Percentiles rank a stretch among this genome's conserved stretches.
Conservation (phyloP, 2,888 invertebrate genomes). For the Villa cingulata region DNA sequence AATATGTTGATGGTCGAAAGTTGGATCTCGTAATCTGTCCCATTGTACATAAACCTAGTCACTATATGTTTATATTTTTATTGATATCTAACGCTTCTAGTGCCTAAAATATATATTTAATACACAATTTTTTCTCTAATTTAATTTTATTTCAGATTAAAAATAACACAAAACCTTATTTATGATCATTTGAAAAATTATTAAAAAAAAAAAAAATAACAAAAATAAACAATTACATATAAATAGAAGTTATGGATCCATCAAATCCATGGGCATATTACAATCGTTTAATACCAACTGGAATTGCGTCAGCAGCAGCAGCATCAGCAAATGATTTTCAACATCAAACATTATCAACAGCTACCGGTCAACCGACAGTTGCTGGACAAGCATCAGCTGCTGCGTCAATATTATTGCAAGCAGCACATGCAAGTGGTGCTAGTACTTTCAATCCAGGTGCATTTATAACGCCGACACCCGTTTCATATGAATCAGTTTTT, state of each 20-base stretch:
- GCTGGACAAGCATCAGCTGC: conserved; percentile 51
- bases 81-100: no score
- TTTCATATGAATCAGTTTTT: conserved; percentile 70
- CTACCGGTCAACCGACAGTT: conserved; percentile 26
- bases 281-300: not conserved
- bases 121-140: no score
- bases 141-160: no score
- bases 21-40: no score
- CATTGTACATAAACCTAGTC: no score
- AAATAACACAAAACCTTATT: no score
- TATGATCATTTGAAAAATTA: no score
- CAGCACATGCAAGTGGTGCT: conserved; percentile 43
- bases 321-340: conserved; percentile 42
- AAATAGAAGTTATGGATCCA: conserved; percentile 56
- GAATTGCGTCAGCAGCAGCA: not conserved
- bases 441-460: conserved; percentile 50
- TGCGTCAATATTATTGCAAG: conserved; percentile 44
- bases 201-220: not conserved
- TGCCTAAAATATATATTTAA: no score
- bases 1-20: no score
- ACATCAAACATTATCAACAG: conserved; percentile 53
- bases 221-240: not conserved
- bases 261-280: conserved; percentile 67
- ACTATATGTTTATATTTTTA: no score
- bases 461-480: conserved; percentile 60